Evolutionary conservation across 2,113 vertebrate genomes (phyloP).

Genomic region (Cottus gobio): DNA sequence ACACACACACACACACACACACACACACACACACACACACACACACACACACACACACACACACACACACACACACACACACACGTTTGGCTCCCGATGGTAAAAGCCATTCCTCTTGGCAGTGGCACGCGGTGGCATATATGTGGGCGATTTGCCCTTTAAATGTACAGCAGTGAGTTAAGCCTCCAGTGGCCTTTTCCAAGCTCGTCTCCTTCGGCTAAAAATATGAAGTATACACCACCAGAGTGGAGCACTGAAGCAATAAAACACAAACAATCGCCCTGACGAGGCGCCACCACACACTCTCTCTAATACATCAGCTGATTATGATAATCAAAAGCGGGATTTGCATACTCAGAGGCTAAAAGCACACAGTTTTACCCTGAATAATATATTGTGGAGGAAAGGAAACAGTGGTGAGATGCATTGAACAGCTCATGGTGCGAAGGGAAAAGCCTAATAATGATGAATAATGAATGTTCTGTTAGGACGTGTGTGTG

Average conservation of each 20-base stretch:
- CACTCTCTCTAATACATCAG: conserved; percentile 60
- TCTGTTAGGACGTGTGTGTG: conserved; percentile 60
- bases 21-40: neutral
- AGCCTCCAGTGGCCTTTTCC: conserved; percentile 74
- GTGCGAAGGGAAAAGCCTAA: conserved; percentile 75
- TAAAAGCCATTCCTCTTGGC: conserved; percentile 62
- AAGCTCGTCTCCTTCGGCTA: conserved; percentile 59
- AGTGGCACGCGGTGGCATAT: conserved; percentile 62
- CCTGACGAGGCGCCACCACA: conserved; percentile 34
- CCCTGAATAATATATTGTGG: conserved; percentile 79
- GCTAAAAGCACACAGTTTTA: conserved; percentile 77
- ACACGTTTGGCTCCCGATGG: conserved; percentile 26
- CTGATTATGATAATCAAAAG: conserved; percentile 80
- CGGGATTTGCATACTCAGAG: conserved; percentile 79
- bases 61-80: neutral
- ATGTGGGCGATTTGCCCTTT: conserved; percentile 79
- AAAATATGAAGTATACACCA: conserved; percentile 70
- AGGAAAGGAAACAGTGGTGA: conserved; percentile 68
- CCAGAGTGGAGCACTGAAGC: conserved; percentile 55
- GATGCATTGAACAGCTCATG: conserved; percentile 71
- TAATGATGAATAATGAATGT: conserved; percentile 79
- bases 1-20: neutral
- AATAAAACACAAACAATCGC: conserved; percentile 70
- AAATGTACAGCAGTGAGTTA: conserved; percentile 72
- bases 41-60: conserved; percentile 11